Conservation (phyloP, 2,888 invertebrate species). For the Piscicola geometra region DNA sequence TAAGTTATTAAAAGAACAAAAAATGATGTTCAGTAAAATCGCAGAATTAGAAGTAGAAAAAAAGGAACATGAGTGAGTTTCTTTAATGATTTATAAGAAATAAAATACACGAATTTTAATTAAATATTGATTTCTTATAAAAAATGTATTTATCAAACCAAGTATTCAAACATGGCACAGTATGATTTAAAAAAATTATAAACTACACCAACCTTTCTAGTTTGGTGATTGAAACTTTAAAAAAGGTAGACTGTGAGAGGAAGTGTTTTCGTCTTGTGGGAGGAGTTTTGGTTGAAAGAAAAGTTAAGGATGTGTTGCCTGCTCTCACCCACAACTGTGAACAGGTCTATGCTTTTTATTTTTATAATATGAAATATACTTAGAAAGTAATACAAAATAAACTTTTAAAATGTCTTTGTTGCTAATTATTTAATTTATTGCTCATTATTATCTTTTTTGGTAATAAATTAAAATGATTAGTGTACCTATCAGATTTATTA, state of each 20-base stretch:
- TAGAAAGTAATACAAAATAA: no score
- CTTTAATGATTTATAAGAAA: neutral
- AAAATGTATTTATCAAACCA: no score
- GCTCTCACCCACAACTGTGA: constrained; percentile 74
- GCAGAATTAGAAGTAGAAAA: constrained; percentile 88
- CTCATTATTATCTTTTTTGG: no score
- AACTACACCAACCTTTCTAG: constrained; percentile 61
- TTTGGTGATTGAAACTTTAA: constrained; percentile 86
- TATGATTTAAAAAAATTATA: no score
- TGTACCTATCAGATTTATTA: no score
- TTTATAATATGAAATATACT: no score
- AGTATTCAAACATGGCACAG: no score
- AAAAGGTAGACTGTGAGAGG: constrained; percentile 74
- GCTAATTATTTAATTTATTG: no score
- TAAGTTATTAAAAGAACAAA: constrained; percentile 77
- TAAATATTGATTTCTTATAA: no score
- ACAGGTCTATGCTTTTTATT: constrained; percentile 60
- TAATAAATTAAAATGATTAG: no score
- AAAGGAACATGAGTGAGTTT: constrained; percentile 83
- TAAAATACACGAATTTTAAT: neutral
- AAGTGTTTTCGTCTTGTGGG: constrained; percentile 90
- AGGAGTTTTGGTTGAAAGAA: constrained; percentile 85
- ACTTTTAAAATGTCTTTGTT: no score
- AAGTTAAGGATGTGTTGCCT: constrained; percentile 83
- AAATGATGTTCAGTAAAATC: constrained; percentile 77